Base-by-base conservation (phyloP, 2,888 invertebrate genomes). In the Dyspetes luteomarginatus region DNA sequence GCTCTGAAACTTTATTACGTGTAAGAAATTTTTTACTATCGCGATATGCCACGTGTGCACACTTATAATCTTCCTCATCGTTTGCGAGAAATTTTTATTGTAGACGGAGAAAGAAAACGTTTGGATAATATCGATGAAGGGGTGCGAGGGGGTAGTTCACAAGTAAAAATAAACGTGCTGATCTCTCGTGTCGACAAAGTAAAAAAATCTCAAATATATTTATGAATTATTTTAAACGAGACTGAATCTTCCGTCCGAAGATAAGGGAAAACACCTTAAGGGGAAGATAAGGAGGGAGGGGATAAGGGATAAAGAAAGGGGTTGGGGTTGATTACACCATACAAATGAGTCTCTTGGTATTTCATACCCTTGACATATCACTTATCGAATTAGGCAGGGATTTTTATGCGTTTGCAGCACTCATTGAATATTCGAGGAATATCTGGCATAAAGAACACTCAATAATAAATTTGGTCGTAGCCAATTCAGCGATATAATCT, bases 71-170 rank as follows among this genome's bases (percentile, higher is more conserved):
- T n/a, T 45, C 22, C 26, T 22, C 3, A 22, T 41, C 17, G 22
- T 9, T 22, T 45, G 1, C 3, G 62, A 52, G 52, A 60, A 78
- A 78, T 78, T 79, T 79, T 79, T 69, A 79, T 74, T 26, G 68
- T 12, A 17, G 55, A 28, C 30, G 50, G 12, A 2, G 15, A 28
- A 22, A 15, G n/a, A 43, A 77, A 48, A 12, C 52, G 19, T 17
- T n/a, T 26, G 0, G 55, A 56, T 36, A 19, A 65, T 26, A 22
- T 75, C n/a, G 41, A 48, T 3, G 48, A 28, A 41, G 30, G 4
- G 48, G 15, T 15, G 48, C n/a, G n/a, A n/a, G n/a, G n/a, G n/a
- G n/a, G n/a, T n/a, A n/a, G n/a, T n/a, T n/a, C n/a, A n/a, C n/a
- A n/a, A 48, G 4, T 28, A 48, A 58, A 17, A 56, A 30, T n/a